Evolutionary conservation across 1,140 invertebrate genomes (phyloP).

Genomic region (Potamilus streckersoni): DNA sequence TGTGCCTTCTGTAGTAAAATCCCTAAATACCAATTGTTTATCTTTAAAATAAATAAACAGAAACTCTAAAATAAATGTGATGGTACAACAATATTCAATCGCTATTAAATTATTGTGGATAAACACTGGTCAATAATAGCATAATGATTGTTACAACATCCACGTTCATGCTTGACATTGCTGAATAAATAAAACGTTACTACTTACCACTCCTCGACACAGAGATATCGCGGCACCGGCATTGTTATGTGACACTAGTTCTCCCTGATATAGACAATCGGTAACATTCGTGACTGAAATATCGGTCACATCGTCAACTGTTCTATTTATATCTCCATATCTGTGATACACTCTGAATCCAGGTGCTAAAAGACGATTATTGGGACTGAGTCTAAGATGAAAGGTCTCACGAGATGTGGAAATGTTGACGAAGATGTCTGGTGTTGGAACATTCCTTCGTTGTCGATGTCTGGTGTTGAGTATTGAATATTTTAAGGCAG

Average conservation of each 20-base stretch:
- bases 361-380: slow-evolving; percentile 11
- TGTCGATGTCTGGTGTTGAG: slow-evolving; percentile 7
- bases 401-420: slow-evolving; percentile 11
- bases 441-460: slow-evolving; percentile 12
- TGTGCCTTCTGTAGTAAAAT: too few relatives aligned
- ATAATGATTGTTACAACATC: too few relatives aligned
- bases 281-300: slow-evolving; percentile 6
- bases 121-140: too few relatives aligned
- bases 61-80: too few relatives aligned
- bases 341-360: slow-evolving; percentile 27
- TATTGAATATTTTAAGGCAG: neutral
- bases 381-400: slow-evolving; percentile 17
- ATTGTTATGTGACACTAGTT: slow-evolving; percentile 16
- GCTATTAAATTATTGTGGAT: too few relatives aligned
- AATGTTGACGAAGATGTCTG: slow-evolving; percentile 28
- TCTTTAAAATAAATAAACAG: too few relatives aligned
- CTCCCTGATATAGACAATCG: slow-evolving; percentile 14
- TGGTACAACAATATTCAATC: too few relatives aligned
- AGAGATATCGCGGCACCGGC: slow-evolving; percentile 22
- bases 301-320: slow-evolving; percentile 17
- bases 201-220: slow-evolving; percentile 22
- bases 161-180: too few relatives aligned
- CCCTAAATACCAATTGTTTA: too few relatives aligned
- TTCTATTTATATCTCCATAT: slow-evolving; percentile 7
- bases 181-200: neutral